These are phyloP conservation scores for Tetranychus truncatus DNA, from an alignment of 2,888 invertebrate genomes.

Conservation along the genomic window DNA sequence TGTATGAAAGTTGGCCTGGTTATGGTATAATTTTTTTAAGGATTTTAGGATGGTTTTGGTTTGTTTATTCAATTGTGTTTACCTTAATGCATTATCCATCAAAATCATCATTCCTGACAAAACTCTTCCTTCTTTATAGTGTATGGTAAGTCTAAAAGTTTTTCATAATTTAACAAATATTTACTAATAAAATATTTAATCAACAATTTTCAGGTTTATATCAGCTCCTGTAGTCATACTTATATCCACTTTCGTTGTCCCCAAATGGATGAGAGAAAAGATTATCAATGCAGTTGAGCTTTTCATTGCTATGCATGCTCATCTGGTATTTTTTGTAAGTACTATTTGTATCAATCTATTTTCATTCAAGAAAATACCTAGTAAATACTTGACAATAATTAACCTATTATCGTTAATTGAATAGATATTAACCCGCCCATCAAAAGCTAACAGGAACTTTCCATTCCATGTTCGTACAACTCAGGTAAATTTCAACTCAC, in stretches of 20 bases:
- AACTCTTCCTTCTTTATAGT: conserved; percentile 60
- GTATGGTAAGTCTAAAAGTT: conserved; percentile 44
- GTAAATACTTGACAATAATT: not conserved
- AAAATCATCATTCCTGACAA: conserved; percentile 62
- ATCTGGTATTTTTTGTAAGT: conserved; percentile 43
- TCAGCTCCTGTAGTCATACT: conserved; percentile 60
- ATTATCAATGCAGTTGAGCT: conserved; percentile 50
- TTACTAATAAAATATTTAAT: not conserved
- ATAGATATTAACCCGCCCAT: conserved; percentile 60
- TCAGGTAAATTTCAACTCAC: conserved; percentile 16
- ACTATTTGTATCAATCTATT: not conserved
- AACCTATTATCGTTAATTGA: conserved; percentile 29
- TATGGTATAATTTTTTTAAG: conserved; percentile 57
- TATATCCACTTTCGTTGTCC: conserved; percentile 57
- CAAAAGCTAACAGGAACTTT: conserved; percentile 67
- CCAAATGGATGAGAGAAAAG: conserved; percentile 58
- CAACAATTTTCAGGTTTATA: conserved; percentile 44
- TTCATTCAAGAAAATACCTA: not conserved
- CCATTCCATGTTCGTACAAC: conserved; percentile 50
- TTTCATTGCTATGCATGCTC: conserved; percentile 47
- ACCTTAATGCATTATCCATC: conserved; percentile 62
- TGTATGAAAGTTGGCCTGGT: conserved; percentile 77
- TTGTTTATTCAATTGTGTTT: conserved; percentile 47
- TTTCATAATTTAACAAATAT: conserved; percentile 41
- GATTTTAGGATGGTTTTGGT: conserved; percentile 62